Conservation (phyloP, 2,113 vertebrate genomes). For the Helogale parvula region DNA sequence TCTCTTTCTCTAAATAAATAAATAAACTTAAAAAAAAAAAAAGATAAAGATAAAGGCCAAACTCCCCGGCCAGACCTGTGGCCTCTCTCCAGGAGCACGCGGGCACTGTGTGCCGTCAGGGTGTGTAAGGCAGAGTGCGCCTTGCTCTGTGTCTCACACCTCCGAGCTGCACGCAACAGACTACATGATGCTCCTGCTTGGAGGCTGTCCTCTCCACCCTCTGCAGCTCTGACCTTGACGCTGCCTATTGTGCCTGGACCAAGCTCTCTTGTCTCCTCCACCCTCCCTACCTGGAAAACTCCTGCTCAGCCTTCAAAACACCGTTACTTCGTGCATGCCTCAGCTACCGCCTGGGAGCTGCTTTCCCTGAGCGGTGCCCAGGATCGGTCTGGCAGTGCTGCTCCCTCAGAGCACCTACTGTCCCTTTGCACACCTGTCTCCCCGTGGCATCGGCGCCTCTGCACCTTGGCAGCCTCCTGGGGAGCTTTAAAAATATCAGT, state of each 20-base stretch:
- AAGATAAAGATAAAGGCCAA: background rate
- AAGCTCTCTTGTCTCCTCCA: too few species aligned
- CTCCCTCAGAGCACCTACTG: too few species aligned
- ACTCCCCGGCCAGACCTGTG: fast-evolving
- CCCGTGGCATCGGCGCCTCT: fast-evolving
- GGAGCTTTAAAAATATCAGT: background rate
- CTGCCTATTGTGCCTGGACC: background rate
- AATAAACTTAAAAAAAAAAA: too few species aligned
- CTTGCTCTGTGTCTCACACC: background rate
- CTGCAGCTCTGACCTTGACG: background rate
- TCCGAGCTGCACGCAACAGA: background rate
- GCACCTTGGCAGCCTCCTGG: background rate
- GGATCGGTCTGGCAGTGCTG: background rate
- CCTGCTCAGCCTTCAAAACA: background rate
- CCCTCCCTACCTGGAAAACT: background rate
- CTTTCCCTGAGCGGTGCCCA: background rate
- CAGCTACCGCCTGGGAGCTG: background rate
- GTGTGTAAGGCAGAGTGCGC: too few species aligned
- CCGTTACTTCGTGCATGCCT: fast-evolving
- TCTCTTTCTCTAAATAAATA: too few species aligned
- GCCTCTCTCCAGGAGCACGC: background rate
- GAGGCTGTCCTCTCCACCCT: background rate
- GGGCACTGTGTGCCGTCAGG: background rate
- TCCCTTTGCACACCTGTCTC: background rate
- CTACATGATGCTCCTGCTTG: background rate